Base-by-base conservation (phyloP, 1,140 invertebrate genomes). In the Polypedilum pembai region DNA sequence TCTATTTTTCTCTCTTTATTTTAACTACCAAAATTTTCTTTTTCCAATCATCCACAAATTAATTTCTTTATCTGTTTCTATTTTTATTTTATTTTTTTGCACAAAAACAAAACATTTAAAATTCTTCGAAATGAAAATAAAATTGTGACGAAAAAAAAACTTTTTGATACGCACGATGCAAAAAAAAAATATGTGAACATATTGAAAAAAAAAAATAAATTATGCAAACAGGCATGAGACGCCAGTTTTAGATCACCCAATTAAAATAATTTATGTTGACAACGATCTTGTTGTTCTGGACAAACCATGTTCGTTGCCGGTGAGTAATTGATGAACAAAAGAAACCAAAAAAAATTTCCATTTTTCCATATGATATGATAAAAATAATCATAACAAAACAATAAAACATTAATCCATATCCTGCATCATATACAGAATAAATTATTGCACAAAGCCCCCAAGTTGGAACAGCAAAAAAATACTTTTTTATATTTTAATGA, bases 271-370 rank as follows among this genome's bases (percentile, higher is more conserved):
- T 80, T 87, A 90, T 83, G 88, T 92, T 81, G 90, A 89, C 83
- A 89, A 92, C 78, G 90, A 94, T 80, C 84, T 94, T 78, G 85
- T 95, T 77, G 93, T 94, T 78, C 85, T 95, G 83, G 92, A 95
- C 84, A 96, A 96, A 86, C 94, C 94, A 77, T 90, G 92, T 80
- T 95, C 93, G 75, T 86, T 95, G 80, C 94, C 94, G 84, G 91
- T 93, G 88, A 88, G 88, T 88, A 82, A 77, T 73, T 7, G 20
- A 12, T 56, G 45, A 74, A 45, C 20, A 45, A 74, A 73, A 73
- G 72, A 41, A 41, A 41, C 15, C 17, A 18, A 15, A 24, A 15
- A 74, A 41, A 8, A 33, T 33, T 33, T 33, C 24, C 24, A 33
- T 33, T 33, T 33, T 33, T 33, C 24, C 24, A 33, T 5, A 33